These are phyloP conservation scores for Kryptopterus vitreolus DNA, from an alignment of 2,797 vertebrate genomes.

Conservation along the genomic window DNA sequence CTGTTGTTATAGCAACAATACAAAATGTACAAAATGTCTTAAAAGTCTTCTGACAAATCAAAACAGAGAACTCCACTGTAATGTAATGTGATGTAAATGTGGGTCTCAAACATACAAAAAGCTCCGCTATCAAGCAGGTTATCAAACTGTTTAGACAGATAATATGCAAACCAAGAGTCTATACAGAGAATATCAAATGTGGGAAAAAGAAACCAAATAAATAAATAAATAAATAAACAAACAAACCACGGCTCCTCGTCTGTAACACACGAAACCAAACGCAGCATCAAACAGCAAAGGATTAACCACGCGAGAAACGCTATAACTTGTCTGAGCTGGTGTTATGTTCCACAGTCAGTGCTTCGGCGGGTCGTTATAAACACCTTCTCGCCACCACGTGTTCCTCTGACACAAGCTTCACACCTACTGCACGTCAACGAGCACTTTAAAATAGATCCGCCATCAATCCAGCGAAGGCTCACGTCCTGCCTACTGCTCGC, in stretches of 20 bases:
- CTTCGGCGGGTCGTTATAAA: neutral
- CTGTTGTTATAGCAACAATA: no score
- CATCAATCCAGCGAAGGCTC: neutral
- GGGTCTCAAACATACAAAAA: neutral
- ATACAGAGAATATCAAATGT: no score
- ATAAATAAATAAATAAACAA: no score
- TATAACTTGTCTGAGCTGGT: neutral
- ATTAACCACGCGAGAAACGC: no score
- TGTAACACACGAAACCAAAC: no score
- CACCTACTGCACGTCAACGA: slow-evolving; percentile 31
- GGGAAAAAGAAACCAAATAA: no score
- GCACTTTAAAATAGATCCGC: slow-evolving; percentile 28
- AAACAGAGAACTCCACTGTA: neutral
- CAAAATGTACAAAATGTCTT: no score
- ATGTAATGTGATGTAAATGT: neutral
- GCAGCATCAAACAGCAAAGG: no score
- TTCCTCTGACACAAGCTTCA: slow-evolving; percentile 11
- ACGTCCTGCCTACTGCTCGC: neutral
- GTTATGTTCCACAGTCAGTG: neutral
- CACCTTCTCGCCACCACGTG: slow-evolving; percentile 18
- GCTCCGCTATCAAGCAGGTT: neutral
- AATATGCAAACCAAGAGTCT: neutral
- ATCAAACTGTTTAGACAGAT: neutral
- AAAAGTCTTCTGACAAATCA: neutral
- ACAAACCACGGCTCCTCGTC: no score